Conservation (phyloP, 2,113 vertebrate genomes). For the Marmota monax region DNA sequence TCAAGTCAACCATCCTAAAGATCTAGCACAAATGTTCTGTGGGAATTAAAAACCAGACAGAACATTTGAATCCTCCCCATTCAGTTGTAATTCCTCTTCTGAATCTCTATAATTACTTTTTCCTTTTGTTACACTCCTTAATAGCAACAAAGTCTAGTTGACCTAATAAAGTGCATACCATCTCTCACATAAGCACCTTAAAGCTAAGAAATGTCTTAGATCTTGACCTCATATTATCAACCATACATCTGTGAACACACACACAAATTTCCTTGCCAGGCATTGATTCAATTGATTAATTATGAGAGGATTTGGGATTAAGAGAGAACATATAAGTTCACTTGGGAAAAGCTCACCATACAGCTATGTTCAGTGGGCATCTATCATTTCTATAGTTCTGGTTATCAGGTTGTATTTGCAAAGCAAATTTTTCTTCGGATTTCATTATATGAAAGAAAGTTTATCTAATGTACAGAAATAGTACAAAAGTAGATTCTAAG, state of each 20-base stretch:
- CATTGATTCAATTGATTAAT: background rate
- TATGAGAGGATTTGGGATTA: background rate
- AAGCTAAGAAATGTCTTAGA: background rate
- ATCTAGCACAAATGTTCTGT: background rate
- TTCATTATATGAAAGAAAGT: background rate
- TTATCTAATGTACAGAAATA: background rate
- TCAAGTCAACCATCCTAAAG: background rate
- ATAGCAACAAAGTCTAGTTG: too few relatives aligned
- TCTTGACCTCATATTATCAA: background rate
- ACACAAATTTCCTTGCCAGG: background rate
- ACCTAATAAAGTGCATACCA: background rate
- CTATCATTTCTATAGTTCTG: background rate
- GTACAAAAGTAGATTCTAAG: background rate
- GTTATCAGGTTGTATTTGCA: background rate
- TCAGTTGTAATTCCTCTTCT: background rate
- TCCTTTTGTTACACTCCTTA: background rate
- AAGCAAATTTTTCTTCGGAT: background rate
- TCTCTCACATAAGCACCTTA: background rate
- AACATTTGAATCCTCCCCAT: background rate
- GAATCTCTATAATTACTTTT: background rate
- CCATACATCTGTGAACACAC: background rate
- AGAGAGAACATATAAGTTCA: background rate
- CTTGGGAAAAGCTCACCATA: background rate
- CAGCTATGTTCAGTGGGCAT: background rate
- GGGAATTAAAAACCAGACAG: too few relatives aligned